These are phyloP conservation scores for Neoscelio sp. DNA, from an alignment of 2,888 invertebrate genomes.

Conservation along the genomic window DNA sequence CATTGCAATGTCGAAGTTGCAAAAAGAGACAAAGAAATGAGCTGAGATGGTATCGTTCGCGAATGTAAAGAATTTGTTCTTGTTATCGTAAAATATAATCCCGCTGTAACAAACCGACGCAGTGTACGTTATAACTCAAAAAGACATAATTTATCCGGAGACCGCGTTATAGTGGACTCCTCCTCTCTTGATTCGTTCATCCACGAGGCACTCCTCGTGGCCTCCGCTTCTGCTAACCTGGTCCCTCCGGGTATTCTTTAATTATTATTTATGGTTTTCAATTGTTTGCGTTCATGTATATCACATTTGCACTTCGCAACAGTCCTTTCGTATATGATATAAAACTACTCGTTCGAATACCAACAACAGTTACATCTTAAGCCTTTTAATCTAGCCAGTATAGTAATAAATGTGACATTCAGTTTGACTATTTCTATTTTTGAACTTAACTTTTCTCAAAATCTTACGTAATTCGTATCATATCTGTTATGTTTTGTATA, in stretches of 20 bases:
- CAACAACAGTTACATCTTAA: constrained; percentile 33
- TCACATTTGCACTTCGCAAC: constrained; percentile 43
- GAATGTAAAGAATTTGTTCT: constrained; percentile 64
- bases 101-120: constrained; percentile 63
- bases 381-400: constrained; percentile 46
- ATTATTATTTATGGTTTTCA: constrained; percentile 61
- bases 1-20: constrained; percentile 29
- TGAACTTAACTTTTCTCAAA: constrained; percentile 6
- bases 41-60: constrained; percentile 53
- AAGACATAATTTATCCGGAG: constrained; percentile 65
- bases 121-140: constrained; percentile 62
- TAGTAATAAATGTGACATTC: constrained; percentile 43
- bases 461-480: constrained; percentile 23
- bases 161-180: constrained; percentile 44
- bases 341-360: constrained; percentile 30
- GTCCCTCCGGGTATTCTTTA: constrained; percentile 48
- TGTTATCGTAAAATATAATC: constrained; percentile 67
- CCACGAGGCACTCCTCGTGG: constrained; percentile 42
- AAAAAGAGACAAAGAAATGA: constrained; percentile 44
- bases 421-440: constrained; percentile 17
- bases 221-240: constrained; percentile 20
- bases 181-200: constrained; percentile 40
- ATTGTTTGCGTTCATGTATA: constrained; percentile 58
- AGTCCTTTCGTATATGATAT: background rate
- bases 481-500: background rate